Base-by-base conservation (phyloP, 2,113 vertebrate species). In the Equus quagga region DNA sequence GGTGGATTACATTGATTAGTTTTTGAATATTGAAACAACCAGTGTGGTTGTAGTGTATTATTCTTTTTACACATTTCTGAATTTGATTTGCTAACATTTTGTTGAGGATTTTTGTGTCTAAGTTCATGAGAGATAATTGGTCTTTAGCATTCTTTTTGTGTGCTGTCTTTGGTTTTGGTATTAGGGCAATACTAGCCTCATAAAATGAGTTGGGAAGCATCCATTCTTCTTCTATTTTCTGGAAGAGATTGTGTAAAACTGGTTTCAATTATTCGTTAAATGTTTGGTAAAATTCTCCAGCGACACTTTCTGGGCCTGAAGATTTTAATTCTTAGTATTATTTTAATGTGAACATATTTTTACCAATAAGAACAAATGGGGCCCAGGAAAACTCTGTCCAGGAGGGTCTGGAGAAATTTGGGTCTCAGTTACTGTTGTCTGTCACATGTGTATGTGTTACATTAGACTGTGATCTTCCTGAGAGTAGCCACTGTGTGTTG, bases 271-370 rank as follows among this genome's bases (percentile, higher is more conserved):
- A 23, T 70, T 84, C 58, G 70, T 58, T 46, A 83, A 65, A 95
- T 83, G 36, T 76, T 67, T 67, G n/a, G 33, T 60, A 64, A 72
- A 80, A 73, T 73, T 88, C 10, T 60, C 46, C 67, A 78, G 78
- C 78, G 54, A 93, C 65, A 69, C 18, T 69, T 78, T 73, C 70
- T 67, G 92, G 58, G 2, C 58, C 41, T 81, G 51, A 36, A 91
- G 72, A 86, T 51, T 91, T 86, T 49, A 36, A 75, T 75, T 81
- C 65, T 58, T 65, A 51, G 24, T 60, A 12, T 85, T 80, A 58
- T 94, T 81, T 94, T 83, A 51, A 75, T 62, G 60, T 69, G 58
- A 93, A 64, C 19, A 93, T 70, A 62, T 33, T 89, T 81, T 11
- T 76, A 69, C 28, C 41, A 26, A 5, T 67, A 73, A 95, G 85